Evolutionary conservation across 2,888 invertebrate species (phyloP), one percentile per base, ranked within the genome.

Genomic region (Coelopa pilipes): DNA sequence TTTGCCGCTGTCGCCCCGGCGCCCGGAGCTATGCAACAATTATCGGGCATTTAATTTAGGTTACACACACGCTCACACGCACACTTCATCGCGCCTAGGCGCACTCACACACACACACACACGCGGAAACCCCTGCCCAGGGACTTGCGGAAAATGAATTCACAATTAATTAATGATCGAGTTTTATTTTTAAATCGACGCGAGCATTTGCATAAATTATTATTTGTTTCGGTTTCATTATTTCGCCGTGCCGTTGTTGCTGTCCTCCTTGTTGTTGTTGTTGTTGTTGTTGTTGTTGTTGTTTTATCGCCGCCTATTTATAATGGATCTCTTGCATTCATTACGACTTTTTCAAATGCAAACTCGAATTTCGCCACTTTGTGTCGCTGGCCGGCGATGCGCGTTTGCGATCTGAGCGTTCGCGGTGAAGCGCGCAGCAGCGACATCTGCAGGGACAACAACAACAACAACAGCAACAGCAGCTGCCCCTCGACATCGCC

Each of bases 81-180:
- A 13, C 19, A 59, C 17, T 19, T 21, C 9, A 10, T 24, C 21
- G 19, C 19, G 12, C 17, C 57, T 59, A 19, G 1, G 19, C 10
- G 19, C 17, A 11, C 19, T 21, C 21, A 59, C 34, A 34, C 34
- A 57, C 4, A 19, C 57, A 57, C 34, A 34, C 34, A 34, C 12
- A 59, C 57, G 19, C 57, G 19, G 21, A 17, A 3, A 59, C 57
- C 13, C 57, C 13, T 21, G 1, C 13, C 57, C 1, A 55, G 10
- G 55, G 9, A n/a, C n/a, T n/a, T n/a, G 17, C 55, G 55, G 17
- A 55, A 21, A 59, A 59, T 59, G 57, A 59, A 59, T 59, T 13
- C 24, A 24, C 57, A 59, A 59, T 59, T 59, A 21, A 59, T 59
- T 59, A 59, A 59, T 21, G 57, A 13, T 59, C 12, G 24, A 17